Evolutionary conservation across 1,140 invertebrate genomes (phyloP), one percentile per base, ranked within the genome.

Genomic region (Araneus ventricosus): DNA sequence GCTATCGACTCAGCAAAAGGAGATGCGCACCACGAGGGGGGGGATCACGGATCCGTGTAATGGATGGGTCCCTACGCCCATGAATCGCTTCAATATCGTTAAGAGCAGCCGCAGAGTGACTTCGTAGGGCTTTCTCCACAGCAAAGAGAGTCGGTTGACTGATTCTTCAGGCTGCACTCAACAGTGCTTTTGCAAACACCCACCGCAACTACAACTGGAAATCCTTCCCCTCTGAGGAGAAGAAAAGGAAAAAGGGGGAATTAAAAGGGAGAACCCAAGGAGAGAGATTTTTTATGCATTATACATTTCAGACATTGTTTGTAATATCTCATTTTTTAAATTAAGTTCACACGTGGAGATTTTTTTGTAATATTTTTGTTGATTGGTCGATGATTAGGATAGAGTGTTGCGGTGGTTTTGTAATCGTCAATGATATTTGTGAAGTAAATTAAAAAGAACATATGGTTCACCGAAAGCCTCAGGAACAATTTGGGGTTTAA

Each of bases 1-100:
- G 87, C 61, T 70, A 75, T 79, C 67, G 88, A 90, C 39, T 39
- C 37, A 30, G 70, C 39, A 52, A 67, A n/a, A 52, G 61, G 59
- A 39, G 61, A 45, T 63, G 41, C 41, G 17, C 67, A 57, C 70
- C 30, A 34, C 22, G 82, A n/a, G 57, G 8, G 67, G 90, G 82
- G 86, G 91, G 90, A 34, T 70, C 92, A 93, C 37, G 87, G 70
- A 93, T 27, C 70, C 92, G 39, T 88, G 80, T 89, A 93, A 93
- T 93, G 92, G 92, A 93, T 93, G 86, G 92, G 67, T 52, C 87
- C 85, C 70, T 87, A 80, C 88, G 91, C 84, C 70, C 91, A 63
- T 82, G 91, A 93, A 93, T 93, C 91, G 87, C 92, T 93, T 67
- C 92, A 93, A 93, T 93, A 93, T 93, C 92, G 92, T 93, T 93